Evolutionary conservation across 1,140 invertebrate genomes (phyloP).

Genomic region (Bursaphelenchus mucronatus): DNA sequence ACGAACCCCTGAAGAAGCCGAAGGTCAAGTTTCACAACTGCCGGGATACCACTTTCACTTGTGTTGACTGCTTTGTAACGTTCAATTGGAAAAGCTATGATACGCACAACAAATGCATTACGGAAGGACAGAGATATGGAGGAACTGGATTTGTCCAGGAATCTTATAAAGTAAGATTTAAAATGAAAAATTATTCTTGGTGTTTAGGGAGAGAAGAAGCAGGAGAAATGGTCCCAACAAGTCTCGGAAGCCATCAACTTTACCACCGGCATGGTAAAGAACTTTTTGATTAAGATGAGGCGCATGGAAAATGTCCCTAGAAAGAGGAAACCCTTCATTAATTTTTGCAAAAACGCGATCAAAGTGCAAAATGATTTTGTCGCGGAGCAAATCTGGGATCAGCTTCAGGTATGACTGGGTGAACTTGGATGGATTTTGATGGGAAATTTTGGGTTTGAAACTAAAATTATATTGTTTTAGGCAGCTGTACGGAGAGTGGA

Average conservation of each 20-base stretch:
- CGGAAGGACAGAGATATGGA: slow-evolving; percentile 82
- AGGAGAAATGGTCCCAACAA: slow-evolving; percentile 79
- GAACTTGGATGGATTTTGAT: too few relatives aligned
- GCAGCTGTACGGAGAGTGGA: too few relatives aligned
- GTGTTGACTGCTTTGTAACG: slow-evolving; percentile 79
- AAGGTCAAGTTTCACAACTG: slow-evolving; percentile 76
- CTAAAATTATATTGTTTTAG: too few relatives aligned
- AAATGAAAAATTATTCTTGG: slow-evolving; percentile 26
- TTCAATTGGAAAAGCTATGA: slow-evolving; percentile 74
- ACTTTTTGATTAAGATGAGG: slow-evolving; percentile 71
- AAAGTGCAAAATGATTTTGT: background rate
- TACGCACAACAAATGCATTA: slow-evolving; percentile 81
- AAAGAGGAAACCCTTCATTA: slow-evolving; percentile 80
- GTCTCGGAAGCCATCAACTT: slow-evolving; percentile 72
- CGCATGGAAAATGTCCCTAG: slow-evolving; percentile 81
- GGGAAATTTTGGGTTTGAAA: too few relatives aligned
- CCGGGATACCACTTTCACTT: slow-evolving; percentile 66
- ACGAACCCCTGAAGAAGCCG: slow-evolving; percentile 78
- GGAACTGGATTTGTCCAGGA: slow-evolving; percentile 76
- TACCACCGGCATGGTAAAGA: slow-evolving; percentile 65
- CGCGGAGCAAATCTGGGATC: slow-evolving; percentile 3
- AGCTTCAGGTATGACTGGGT: background rate
- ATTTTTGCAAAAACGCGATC: slow-evolving; percentile 62
- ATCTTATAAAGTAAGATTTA: slow-evolving; percentile 55
- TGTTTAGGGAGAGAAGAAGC: slow-evolving; percentile 84